phyloP scores from a whole-genome alignment of 2,888 invertebrate species.

The Cantharis flavilabris region DNA sequence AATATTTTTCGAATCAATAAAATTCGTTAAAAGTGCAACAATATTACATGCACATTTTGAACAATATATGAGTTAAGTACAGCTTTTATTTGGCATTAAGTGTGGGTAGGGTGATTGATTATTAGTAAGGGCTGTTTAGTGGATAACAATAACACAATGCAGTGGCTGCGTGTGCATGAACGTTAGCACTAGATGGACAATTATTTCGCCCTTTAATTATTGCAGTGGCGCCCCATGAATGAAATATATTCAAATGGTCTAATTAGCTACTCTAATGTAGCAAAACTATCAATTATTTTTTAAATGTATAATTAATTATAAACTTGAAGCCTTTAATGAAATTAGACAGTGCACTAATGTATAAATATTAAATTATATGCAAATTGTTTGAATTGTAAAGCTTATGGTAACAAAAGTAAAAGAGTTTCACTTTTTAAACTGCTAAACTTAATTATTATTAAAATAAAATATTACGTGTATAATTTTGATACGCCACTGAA shows the following conservation, averaged over 20 bases:
- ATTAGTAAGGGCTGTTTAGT: conserved; percentile 39
- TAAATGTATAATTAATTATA: background rate
- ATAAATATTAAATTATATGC: background rate
- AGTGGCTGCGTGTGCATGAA: conserved; percentile 33
- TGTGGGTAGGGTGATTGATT: conserved; percentile 34
- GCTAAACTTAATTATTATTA: background rate
- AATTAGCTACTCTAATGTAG: background rate
- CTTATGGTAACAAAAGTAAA: background rate
- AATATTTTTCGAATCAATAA: background rate
- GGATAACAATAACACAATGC: conserved; percentile 36
- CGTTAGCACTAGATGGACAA: conserved; percentile 1
- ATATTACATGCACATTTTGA: conserved; percentile 9
- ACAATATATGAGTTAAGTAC: conserved; percentile 33
- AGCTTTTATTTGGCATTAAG: conserved; percentile 27
- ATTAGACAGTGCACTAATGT: background rate
- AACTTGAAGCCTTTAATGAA: background rate
- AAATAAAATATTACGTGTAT: background rate
- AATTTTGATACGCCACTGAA: background rate
- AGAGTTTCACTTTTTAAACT: background rate
- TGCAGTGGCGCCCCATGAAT: conserved; percentile 2
- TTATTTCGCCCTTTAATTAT: background rate
- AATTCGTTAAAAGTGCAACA: conserved; percentile 4
- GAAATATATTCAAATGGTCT: background rate
- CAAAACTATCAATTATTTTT: background rate
- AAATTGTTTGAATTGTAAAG: background rate